Evolutionary conservation across 2,888 invertebrate genomes (phyloP), one percentile per base, ranked within the genome.

Genomic region (Calameuta idolon): DNA sequence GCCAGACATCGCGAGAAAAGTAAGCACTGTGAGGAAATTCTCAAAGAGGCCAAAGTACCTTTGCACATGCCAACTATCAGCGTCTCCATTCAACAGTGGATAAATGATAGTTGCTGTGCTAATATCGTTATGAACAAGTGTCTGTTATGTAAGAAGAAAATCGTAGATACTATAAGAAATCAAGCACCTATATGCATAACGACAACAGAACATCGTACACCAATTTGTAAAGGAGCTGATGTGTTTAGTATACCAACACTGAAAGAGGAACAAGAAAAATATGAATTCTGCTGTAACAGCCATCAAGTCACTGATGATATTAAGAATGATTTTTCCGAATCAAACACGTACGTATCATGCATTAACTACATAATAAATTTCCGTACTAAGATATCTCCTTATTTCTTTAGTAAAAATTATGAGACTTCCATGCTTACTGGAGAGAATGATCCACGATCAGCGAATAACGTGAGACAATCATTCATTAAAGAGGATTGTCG

Each of bases 381-480:
- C 1, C 11, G 33, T 34, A 71, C 33, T 34, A 71, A 12, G 0
- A 23, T 71, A 3, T 12, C 11, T 71, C 31, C 5, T 71, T 71
- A 33, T 71, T 31, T 71, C 33, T 73, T 75, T 33, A 81, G 80
- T 15, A 79, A 77, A 74, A 81, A 79, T 81, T 85, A 91, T 79
- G 89, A 90, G 88, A 93, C 92, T 71, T 92, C 93, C 81, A 93
- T 93, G 92, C 85, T 92, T 15, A 92, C 92, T 0, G 83, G 87
- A 11, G 92, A 93, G 82, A 92, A 92, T 75, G 95, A 95, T 87
- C 92, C 92, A 0, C 88, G 92, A 69, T 94, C 95, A 0, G 90
- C 95, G 0, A 92, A 92, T 75, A 93, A 93, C 81, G 90, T 95
- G 1, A 85, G 92, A 92, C 81, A 82, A 34, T 79, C 80, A 15